Evolutionary conservation across 2,113 vertebrate genomes (phyloP), one percentile per base, ranked within the genome.

Genomic region (Limnothrissa miodon): DNA sequence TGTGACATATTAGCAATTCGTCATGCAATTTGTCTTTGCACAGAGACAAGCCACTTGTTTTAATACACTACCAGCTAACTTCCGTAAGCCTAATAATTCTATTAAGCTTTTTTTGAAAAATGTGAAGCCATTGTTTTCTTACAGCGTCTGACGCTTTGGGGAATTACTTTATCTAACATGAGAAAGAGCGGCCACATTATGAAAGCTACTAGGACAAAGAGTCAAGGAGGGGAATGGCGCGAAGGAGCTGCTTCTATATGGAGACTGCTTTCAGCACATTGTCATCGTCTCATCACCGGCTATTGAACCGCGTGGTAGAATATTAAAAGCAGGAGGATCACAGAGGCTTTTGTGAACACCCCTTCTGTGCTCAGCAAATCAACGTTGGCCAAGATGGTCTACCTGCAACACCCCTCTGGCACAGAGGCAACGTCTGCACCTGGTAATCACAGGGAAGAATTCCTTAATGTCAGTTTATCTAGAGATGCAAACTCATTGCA

Each of bases 11-110:
- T 90, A 88, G 83, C 84, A 53, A 85, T 44, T 66, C 89, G 85
- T 83, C 88, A 17, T 89, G 89, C 93, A 92, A 92, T 88, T 92
- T 91, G 87, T 92, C 86, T 53, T 23, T 80, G 74, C 80, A 39
- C 78, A 62, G 82, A 39, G 85, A 82, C 79, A 48, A 91, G 91
- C 90, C 92, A 94, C 92, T 93, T 93, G 94, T 83, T 89, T 82
- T 81, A n/a, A 87, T 85, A 90, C 87, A 90, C 79, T 45, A 83
- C 85, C 91, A 88, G 88, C 91, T 92, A 90, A 93, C 89, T 84
- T 84, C 87, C 86, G 83, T 87, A 86, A 78, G 89, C 85, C 81
- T 88, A 81, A 87, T 92, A 91, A 93, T 94, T 92, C 93, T 80
- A 78, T 81, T 19, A 85, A n/a, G 90, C 90, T 92, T 90, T 90